Base-by-base conservation (phyloP, 2,888 invertebrate genomes). In the Pseudococcus viburni region DNA sequence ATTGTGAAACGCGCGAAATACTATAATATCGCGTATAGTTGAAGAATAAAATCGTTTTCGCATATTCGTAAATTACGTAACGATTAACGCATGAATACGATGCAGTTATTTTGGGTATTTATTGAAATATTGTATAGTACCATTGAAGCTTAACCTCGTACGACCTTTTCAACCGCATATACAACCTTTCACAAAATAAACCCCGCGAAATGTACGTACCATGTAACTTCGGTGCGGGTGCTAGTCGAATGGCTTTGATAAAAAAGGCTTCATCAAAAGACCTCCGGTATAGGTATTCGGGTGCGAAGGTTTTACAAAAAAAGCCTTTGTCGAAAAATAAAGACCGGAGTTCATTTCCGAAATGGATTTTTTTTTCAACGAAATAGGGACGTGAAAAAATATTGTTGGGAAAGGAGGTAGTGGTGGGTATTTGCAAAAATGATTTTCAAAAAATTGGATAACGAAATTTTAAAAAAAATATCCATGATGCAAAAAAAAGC, bases 21-120 rank as follows among this genome's bases (percentile, higher is more conserved):
- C 33, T 73, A 80, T 42, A 42, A 42, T 42, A 80, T 42, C 39
- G 80, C 26, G 26, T 33, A 33, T 42, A 80, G 80, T 73, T 73
- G 68, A 80, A 80, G 80, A 80, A 80, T 80, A 80, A 80, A 80
- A 80, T 80, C 80, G 46, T 80, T 80, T 80, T 80, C 80, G 26
- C 26, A 42, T 17, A 80, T 80, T 80, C 80, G 80, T 80, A 80
- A 80, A 80, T 80, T 80, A 80, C 80, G 80, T 80, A 80, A 80
- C 80, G 80, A 80, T 80, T 80, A 80, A 80, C 80, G 80, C 80
- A 42, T 80, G 80, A 80, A 80, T 80, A 80, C 80, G 80, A 80
- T 80, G 80, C 80, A 80, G 80, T 80, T 80, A 80, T 80, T 80
- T 80, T 80, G 80, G 80, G 46, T 80, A 42, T 80, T 80, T 80